Conservation (phyloP, 2,113 vertebrate species). For the Arizona elegans region DNA sequence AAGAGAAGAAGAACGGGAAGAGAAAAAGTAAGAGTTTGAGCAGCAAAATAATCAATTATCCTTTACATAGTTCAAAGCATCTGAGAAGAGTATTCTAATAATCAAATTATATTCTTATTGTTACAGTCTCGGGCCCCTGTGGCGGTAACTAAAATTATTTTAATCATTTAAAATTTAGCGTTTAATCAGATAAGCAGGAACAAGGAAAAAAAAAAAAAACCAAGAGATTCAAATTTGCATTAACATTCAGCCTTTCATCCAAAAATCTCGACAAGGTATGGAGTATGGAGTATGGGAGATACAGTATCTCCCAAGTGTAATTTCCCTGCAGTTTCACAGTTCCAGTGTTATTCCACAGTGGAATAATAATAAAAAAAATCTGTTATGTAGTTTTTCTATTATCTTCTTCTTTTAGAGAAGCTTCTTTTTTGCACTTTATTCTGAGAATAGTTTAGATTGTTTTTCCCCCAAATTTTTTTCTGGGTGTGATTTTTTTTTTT, state of each 20-base stretch:
- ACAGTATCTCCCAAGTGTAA: neutral
- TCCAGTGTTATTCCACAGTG: neutral
- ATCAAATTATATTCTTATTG: neutral
- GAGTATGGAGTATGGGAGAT: too few relatives aligned
- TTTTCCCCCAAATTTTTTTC: too few relatives aligned
- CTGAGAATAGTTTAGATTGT: neutral
- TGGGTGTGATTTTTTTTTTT: neutral
- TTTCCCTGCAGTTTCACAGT: neutral
- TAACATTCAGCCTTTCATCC: neutral
- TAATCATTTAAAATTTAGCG: neutral
- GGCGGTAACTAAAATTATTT: neutral
- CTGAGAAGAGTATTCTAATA: neutral
- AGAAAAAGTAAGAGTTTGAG: neutral
- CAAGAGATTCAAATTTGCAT: neutral
- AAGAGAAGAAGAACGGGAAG: neutral
- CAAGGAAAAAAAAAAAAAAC: neutral
- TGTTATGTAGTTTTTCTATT: neutral
- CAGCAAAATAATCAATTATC: neutral
- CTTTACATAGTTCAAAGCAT: neutral
- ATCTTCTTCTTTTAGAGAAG: neutral
- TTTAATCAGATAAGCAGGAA: slow-evolving; percentile 3
- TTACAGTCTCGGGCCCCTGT: neutral
- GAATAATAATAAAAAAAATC: neutral
- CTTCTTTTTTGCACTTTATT: neutral
- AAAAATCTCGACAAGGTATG: neutral